A percentile compares a stretch with the other conserved stretches of the same genome.
Conservation (phyloP, 1,140 invertebrate genomes). For the Papilio machaon region DNA sequence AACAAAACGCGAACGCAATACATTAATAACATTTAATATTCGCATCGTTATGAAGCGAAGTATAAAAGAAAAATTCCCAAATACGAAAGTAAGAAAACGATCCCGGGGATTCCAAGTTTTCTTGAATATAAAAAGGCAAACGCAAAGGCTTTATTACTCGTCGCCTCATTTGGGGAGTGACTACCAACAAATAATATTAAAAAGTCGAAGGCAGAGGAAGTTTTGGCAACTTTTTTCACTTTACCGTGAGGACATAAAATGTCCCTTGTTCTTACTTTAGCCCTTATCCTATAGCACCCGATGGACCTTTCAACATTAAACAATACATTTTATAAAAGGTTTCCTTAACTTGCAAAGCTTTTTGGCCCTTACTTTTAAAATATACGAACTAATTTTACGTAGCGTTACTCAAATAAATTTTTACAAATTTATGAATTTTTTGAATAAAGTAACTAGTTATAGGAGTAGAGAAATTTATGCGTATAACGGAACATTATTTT, state of each 20-base stretch:
- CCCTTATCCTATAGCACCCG: neutral
- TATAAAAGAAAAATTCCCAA: conserved; percentile 2
- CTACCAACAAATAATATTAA: conserved; percentile 15
- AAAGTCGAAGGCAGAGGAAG: neutral
- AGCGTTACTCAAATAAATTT: too few relatives aligned
- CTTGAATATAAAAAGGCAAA: neutral
- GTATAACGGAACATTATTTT: neutral
- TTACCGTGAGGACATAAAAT: conserved; percentile 1
- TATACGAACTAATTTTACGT: neutral
- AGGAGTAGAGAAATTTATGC: neutral
- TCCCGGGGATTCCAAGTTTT: conserved; percentile 14
- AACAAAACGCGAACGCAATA: conserved; percentile 1
- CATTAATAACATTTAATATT: conserved; percentile 2
- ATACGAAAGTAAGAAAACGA: conserved; percentile 14
- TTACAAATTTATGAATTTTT: neutral
- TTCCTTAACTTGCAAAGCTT: neutral
- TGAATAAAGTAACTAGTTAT: neutral
- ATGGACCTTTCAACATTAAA: conserved; percentile 4
- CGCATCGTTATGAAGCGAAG: neutral
- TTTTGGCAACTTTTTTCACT: neutral
- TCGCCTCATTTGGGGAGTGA: conserved; percentile 38
- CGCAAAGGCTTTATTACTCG: conserved; percentile 42
- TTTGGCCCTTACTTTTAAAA: neutral
- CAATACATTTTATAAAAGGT: conserved; percentile 17
- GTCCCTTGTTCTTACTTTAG: neutral